These are phyloP conservation scores for Erynnis tages DNA, from an alignment of 2,888 invertebrate species.

Conservation along the genomic window DNA sequence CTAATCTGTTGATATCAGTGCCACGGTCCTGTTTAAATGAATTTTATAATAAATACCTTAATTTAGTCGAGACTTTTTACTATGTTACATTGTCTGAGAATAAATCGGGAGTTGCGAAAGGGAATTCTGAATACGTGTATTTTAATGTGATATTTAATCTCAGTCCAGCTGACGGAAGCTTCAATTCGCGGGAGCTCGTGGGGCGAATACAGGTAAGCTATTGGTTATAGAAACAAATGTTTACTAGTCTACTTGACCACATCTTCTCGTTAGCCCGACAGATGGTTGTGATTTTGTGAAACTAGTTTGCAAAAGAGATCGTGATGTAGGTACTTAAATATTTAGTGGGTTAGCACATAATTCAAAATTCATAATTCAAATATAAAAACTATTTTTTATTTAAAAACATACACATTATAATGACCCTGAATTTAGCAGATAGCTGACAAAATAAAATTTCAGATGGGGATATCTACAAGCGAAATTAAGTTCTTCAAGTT, in stretches of 20 bases:
- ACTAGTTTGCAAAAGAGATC: constrained; percentile 3
- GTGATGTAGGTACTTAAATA: no score
- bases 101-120: constrained; percentile 55
- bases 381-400: no score
- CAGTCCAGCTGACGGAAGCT: constrained; percentile 66
- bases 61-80: constrained; percentile 77
- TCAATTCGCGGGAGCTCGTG: constrained; percentile 63
- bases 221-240: neutral
- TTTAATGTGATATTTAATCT: constrained; percentile 71
- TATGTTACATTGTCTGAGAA: constrained; percentile 72
- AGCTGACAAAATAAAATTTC: no score
- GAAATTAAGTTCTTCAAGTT: no score
- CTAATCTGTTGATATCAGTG: constrained; percentile 65
- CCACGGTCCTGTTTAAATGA: constrained; percentile 68
- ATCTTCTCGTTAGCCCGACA: neutral
- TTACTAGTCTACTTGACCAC: neutral
- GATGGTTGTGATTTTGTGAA: neutral
- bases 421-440: no score
- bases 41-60: constrained; percentile 70
- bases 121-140: constrained; percentile 64
- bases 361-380: no score
- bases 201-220: constrained; percentile 68
- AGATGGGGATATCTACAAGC: no score
- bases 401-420: no score
- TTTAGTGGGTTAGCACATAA: no score